Evolutionary conservation across 2,113 vertebrate genomes (phyloP).

Genomic region (Cynoglossus semilaevis): DNA sequence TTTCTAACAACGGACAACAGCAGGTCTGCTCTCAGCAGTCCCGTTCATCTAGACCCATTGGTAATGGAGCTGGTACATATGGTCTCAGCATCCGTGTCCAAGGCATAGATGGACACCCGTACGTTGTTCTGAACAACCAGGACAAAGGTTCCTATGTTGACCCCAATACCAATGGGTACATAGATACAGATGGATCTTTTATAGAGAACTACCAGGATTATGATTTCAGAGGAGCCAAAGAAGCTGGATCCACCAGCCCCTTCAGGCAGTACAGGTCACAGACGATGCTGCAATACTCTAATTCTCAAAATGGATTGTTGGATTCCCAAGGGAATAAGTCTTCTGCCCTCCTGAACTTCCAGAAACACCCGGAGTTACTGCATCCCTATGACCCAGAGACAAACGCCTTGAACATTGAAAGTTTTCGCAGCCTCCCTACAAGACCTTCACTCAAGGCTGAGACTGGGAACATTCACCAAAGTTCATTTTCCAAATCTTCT

Average conservation of each 20-base stretch:
- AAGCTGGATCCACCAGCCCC: conserved; percentile 72
- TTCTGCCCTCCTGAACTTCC: conserved; percentile 83
- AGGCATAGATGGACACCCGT: conserved; percentile 95
- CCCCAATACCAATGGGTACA: conserved; percentile 72
- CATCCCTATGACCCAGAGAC: conserved; percentile 89
- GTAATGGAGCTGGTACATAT: conserved; percentile 80
- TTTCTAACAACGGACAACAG: conserved; percentile 75
- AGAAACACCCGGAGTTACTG: conserved; percentile 89
- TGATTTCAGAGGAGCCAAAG: conserved; percentile 61
- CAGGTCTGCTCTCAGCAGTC: conserved; percentile 67
- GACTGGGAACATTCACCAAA: conserved; percentile 60
- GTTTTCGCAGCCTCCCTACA: conserved; percentile 57
- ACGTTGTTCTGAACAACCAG: conserved; percentile 93
- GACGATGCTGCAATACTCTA: conserved; percentile 62
- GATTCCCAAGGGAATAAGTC: conserved; percentile 69
- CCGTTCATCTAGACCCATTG: conserved; percentile 62
- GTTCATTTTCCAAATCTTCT: conserved; percentile 62
- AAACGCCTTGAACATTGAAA: conserved; percentile 72
- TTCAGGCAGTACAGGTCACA: conserved; percentile 74
- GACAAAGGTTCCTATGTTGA: conserved; percentile 76
- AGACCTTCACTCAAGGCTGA: conserved; percentile 51
- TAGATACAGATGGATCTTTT: conserved; percentile 65
- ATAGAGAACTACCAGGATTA: conserved; percentile 71
- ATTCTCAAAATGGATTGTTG: conserved; percentile 66
- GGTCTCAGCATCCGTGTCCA: conserved; percentile 97